Base-by-base conservation (phyloP, 1,140 invertebrate species). In the Drosophila bocqueti region DNA sequence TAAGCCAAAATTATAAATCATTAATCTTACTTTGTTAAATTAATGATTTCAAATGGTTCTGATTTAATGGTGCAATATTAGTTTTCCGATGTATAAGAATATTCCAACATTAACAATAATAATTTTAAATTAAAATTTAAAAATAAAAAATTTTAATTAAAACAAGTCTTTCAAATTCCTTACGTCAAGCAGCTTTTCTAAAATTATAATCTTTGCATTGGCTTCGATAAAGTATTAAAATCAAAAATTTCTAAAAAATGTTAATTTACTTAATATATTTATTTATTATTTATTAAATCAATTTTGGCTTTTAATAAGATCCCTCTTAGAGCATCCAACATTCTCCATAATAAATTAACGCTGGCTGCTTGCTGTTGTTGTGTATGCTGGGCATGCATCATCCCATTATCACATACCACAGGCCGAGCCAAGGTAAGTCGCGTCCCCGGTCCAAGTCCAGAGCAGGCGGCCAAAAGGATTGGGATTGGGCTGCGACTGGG, bases 331-430 rank as follows among this genome's bases (percentile, higher is more conserved):
- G 83, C 49, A 86, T 86, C 29, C 6, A 0, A 10, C 15, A n/a
- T 36, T 40, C 24, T 9, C 15, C 24, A 31, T 45, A 3, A 9
- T 11, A 64, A 21, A 34, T 21, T 60, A 11, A 1, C 3, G 0
- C 16, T 36, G 13, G 11, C 83, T 67, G n/a, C 73, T 69, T 64
- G 83, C 66, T 65, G 81, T 81, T 89, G 81, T 81, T 90, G 84
- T 89, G 85, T 90, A 90, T 90, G 85, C 85, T 68, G 81, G 81
- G 79, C 85, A 90, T 90, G 85, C 85, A 90, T 90, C 85, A 90
- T 90, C 85, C 85, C 85, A 90, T 90, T 90, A 90, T 90, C 85
- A 90, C 85, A 90, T 90, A 90, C 85, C 85, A 90, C 72, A 73
- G 58, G 49, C 61, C 59, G 36, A 73, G 62, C 50, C 67, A 63